These are phyloP conservation scores for Phyto melanocephala DNA, from an alignment of 2,888 invertebrate genomes.

Conservation along the genomic window DNA sequence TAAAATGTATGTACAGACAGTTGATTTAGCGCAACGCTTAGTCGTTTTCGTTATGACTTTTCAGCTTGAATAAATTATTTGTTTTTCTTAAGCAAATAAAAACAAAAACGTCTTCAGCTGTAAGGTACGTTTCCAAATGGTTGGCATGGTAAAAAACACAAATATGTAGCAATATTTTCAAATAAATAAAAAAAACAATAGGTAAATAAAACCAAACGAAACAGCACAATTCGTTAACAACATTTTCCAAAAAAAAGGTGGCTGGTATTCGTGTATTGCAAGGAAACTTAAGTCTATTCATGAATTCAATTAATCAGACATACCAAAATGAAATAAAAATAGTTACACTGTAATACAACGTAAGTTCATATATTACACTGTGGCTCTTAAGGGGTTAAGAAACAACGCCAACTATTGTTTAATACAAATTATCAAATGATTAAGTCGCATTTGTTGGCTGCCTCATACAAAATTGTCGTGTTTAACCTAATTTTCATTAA, in stretches of 20 bases:
- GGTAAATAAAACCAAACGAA: slow-evolving; percentile 1
- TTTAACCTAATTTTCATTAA: slow-evolving; percentile 50
- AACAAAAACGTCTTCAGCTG: too few relatives aligned
- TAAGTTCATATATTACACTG: neutral
- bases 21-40: neutral
- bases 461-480: slow-evolving; percentile 35
- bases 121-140: slow-evolving; percentile 32
- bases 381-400: slow-evolving; percentile 48
- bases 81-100: slow-evolving; percentile 14
- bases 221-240: slow-evolving; percentile 3
- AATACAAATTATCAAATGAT: slow-evolving; percentile 41
- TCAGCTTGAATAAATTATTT: neutral
- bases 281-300: slow-evolving; percentile 43
- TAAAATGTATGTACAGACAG: too few relatives aligned
- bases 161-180: slow-evolving; percentile 32
- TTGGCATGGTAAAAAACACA: slow-evolving; percentile 36
- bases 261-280: slow-evolving; percentile 32
- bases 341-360: neutral
- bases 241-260: slow-evolving; percentile 38
- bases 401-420: slow-evolving; percentile 44
- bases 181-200: slow-evolving; percentile 18
- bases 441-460: slow-evolving; percentile 20
- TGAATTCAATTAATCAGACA: slow-evolving; percentile 39
- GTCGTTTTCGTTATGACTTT: neutral
- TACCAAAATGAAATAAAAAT: neutral